Base-by-base conservation (phyloP, 2,113 vertebrate genomes). In the Psittacula cyanocephala region DNA sequence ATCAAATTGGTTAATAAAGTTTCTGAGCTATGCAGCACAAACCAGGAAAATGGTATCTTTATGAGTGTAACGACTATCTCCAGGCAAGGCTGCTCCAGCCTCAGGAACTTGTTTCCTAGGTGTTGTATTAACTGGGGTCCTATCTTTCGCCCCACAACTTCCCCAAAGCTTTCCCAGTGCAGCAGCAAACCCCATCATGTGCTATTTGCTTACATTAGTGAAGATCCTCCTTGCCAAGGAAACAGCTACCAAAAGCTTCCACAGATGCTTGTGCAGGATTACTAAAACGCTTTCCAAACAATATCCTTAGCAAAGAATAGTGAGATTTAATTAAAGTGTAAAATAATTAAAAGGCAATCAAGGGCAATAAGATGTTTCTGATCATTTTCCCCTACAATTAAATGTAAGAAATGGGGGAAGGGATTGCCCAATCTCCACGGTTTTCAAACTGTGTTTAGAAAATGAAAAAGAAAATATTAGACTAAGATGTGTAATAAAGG, bases 331-430 rank as follows among this genome's bases (percentile, higher is more conserved):
- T 96, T 95, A 96, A 95, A 94, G 60, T 8, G 5, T 63, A 77
- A 81, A 96, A 87, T 93, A 95, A 95, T 95, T 96, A 97, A 91
- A 90, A 95, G 88, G 89, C 91, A 96, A 88, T 95, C 86, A 94
- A 96, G 77, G 78, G 52, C 78, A 93, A 78, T 85, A 87, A 92
- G 37, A 75, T 84, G 53, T 81, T 92, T 76, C 93, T 83, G 55
- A 76, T 79, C 43, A 44, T 92, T 88, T 88, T 12, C 62, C 20
- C 7, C 15, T 37, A 39, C 50, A 53, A 80, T 93, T 85, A 60
- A 70, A 74, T 44, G 24, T 16, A 76, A 63, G 50, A 33, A 41
- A 29, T 23, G 41, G 52, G 24, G 44, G 81, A 90, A 18, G 46
- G 25, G 37, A 77, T 33, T 84, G 27, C 44, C 47, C 70, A 25